Base-by-base conservation (phyloP, 2,888 invertebrate genomes). In the Macrosoma leucophasiata region DNA sequence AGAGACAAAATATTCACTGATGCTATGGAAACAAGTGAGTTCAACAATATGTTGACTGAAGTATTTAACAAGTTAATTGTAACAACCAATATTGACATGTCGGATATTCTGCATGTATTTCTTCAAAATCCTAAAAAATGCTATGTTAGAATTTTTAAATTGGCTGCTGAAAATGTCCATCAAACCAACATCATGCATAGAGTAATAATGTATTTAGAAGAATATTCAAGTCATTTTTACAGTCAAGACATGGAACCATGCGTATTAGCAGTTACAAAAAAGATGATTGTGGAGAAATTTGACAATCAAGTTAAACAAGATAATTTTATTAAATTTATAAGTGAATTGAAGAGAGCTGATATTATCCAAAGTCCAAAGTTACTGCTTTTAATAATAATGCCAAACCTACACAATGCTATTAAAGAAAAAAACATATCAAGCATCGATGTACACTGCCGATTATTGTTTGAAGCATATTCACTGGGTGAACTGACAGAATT, bases 21-120 rank as follows among this genome's bases (percentile, higher is more conserved):
- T 43, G 49, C 52, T 41, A 46, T 50, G 19, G 52, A 62, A 44
- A 54, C 50, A 27, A 24, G 43, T 30, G 60, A 69, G 14, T 76
- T 73, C 36, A 46, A 46, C 8, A 48, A 39, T 13, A 58, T 50
- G 42, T 43, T 68, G 31, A 77, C 56, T 30, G 64, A 72, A 54
- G 64, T 62, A 49, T 84, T 82, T 29, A 84, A 84, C 44, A 81
- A 77, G 54, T 49, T 78, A 8, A 58, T 75, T 37, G 45, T 52
- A 8, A 49, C 61, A 4, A 46, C 56, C 4, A 58, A 70, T 35
- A 42, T 55, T 13, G 71, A 77, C 46, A 44, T 67, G 2, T 53
- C 61, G 8, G 64, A 70, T 46, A 49, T 79, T 9, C 52, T 77
- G 17, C 56, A 52, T 37, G 42, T 73, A 4, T 82, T 84, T 41